Conservation (phyloP, 2,888 invertebrate genomes). For the Lycophotia porphyrea region DNA sequence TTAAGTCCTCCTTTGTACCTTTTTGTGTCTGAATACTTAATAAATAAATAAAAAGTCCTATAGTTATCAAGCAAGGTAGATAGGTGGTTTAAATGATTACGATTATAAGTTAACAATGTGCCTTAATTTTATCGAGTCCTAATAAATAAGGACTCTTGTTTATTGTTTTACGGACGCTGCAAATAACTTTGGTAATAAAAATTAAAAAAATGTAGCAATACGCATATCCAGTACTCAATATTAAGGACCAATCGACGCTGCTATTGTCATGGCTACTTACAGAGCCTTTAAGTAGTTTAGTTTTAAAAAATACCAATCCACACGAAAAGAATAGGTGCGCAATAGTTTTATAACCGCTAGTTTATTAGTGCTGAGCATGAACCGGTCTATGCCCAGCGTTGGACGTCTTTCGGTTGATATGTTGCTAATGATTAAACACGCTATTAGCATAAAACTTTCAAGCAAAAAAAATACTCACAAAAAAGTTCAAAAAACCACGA, state of each 20-base stretch:
- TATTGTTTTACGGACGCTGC: neutral
- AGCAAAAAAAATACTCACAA: conserved; percentile 38
- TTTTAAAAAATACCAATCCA: neutral
- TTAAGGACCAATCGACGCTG: neutral
- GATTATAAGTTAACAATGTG: neutral
- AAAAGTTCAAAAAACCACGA: conserved; percentile 26
- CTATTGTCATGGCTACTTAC: neutral
- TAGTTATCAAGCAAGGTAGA: neutral
- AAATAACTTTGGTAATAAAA: neutral
- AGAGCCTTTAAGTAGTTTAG: no score
- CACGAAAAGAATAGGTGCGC: neutral
- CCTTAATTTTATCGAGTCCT: neutral
- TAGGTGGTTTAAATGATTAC: neutral
- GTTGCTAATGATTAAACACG: neutral
- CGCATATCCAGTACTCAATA: neutral
- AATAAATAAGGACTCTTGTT: neutral
- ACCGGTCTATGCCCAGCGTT: neutral
- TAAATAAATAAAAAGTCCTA: neutral
- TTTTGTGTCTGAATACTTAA: neutral
- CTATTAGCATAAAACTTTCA: neutral
- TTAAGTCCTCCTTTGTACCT: neutral
- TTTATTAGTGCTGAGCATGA: neutral
- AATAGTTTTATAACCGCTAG: neutral
- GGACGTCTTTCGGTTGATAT: neutral
- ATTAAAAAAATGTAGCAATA: neutral